phyloP scores from a whole-genome alignment of 2,113 vertebrate species.

The Erpornis zantholeuca region DNA sequence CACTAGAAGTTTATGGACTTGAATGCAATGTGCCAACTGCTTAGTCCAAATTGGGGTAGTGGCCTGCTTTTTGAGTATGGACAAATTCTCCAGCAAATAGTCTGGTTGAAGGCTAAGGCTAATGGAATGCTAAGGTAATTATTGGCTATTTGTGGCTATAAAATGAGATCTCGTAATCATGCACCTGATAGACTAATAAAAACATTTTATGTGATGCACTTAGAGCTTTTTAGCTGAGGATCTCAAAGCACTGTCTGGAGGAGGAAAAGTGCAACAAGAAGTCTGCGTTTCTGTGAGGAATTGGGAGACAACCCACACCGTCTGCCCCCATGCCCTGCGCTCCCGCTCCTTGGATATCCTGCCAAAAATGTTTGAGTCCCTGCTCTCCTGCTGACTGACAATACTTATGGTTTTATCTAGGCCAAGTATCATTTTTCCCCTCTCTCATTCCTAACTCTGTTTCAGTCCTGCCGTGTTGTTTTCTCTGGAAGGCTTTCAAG shows the following conservation, averaged over 20 bases:
- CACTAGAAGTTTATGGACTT: slow-evolving; percentile 20
- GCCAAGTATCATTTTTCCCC: neutral
- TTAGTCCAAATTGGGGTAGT: neutral
- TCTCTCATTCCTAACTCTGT: neutral
- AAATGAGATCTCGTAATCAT: slow-evolving; percentile 15
- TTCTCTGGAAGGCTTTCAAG: slow-evolving; percentile 53
- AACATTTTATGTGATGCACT: slow-evolving; percentile 40
- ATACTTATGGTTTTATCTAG: slow-evolving; percentile 16
- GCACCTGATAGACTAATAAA: slow-evolving; percentile 51
- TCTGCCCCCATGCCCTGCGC: neutral
- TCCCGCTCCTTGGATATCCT: neutral
- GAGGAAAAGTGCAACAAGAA: neutral
- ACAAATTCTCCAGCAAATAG: neutral
- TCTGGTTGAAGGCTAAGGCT: neutral
- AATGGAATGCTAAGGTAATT: slow-evolving; percentile 48
- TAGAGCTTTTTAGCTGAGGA: slow-evolving; percentile 5
- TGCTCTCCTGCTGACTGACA: slow-evolving; percentile 28
- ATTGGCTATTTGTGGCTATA: slow-evolving; percentile 40
- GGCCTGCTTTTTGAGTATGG: neutral
- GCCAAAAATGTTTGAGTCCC: slow-evolving; percentile 24
- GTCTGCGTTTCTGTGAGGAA: neutral
- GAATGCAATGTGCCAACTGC: neutral
- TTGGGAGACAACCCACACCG: neutral
- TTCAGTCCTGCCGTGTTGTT: slow-evolving; percentile 30
- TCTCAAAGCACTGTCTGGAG: slow-evolving; percentile 7